Percentiles rank a stretch among this genome's conserved stretches.
phyloP scores from a whole-genome alignment of 2,888 invertebrate genomes.

The Chalcis sispes region DNA sequence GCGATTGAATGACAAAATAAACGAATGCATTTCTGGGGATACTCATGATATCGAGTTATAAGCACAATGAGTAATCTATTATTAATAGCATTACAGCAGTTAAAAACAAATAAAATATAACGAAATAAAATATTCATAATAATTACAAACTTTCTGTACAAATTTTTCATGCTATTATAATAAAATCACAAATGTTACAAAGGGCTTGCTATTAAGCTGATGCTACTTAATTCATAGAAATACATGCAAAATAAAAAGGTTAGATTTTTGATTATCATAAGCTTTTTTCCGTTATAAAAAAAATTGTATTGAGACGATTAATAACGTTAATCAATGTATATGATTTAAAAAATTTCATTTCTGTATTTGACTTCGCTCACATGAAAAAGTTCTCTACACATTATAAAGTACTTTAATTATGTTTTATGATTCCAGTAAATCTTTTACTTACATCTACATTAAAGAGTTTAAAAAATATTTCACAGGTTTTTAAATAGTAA shows the following conservation, averaged over 20 bases:
- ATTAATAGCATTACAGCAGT: conserved; percentile 3
- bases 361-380: too few relatives aligned
- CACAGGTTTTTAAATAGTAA: too few relatives aligned
- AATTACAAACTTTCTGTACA: conserved; percentile 32
- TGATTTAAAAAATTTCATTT: too few relatives aligned
- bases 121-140: conserved; percentile 31
- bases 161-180: conserved; percentile 22
- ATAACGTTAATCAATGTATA: too few relatives aligned
- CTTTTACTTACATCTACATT: too few relatives aligned
- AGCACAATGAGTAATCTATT: conserved; percentile 24
- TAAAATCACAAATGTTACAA: conserved; percentile 29
- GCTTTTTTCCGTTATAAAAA: conserved; percentile 6
- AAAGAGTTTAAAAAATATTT: too few relatives aligned
- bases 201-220: neutral
- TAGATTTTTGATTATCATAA: neutral
- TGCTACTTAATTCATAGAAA: conserved; percentile 17
- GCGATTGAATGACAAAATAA: neutral
- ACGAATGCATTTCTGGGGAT: neutral
- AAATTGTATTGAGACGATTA: too few relatives aligned
- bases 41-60: neutral
- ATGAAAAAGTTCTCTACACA: too few relatives aligned
- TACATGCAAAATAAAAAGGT: conserved; percentile 6
- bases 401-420: too few relatives aligned
- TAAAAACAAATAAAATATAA: conserved; percentile 29
- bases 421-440: too few relatives aligned